Evolutionary conservation across 2,797 vertebrate genomes (phyloP).

Genomic region (Lacerta agilis): DNA sequence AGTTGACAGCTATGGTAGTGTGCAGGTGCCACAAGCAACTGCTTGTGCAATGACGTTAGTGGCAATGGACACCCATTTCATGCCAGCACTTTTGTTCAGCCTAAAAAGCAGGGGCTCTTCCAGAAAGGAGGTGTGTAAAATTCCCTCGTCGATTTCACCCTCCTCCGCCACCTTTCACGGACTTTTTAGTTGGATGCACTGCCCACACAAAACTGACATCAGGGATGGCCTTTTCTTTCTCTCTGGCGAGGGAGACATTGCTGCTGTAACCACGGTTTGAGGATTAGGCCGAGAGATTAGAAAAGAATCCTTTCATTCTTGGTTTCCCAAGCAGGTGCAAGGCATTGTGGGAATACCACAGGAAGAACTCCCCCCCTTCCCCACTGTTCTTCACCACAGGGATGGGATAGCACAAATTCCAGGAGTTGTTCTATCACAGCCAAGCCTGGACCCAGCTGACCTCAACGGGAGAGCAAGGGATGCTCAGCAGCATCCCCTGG

Average conservation of each 20-base stretch:
- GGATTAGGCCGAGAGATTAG: not conserved
- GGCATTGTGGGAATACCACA: constrained; percentile 21
- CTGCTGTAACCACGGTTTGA: not conserved
- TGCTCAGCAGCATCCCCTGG: not conserved
- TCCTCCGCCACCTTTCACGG: not conserved
- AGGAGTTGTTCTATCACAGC: constrained; percentile 49
- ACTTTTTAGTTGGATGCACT: not conserved
- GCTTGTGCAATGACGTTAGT: too few relatives aligned
- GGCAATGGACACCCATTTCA: not conserved
- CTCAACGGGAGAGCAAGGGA: not conserved
- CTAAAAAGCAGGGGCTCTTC: not conserved
- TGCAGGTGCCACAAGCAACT: not conserved
- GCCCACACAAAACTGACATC: not conserved
- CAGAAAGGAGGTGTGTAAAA: not conserved
- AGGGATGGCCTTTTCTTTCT: not conserved
- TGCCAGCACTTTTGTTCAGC: too few relatives aligned
- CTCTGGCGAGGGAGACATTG: not conserved
- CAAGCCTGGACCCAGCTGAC: not conserved
- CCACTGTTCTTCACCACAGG: constrained; percentile 32
- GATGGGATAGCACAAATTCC: constrained; percentile 56
- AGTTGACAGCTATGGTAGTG: too few relatives aligned
- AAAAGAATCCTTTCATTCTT: constrained; percentile 15
- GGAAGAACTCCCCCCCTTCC: constrained; percentile 39
- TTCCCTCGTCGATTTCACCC: not conserved
- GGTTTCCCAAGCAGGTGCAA: constrained; percentile 61